Base-by-base conservation (phyloP, 2,113 vertebrate species). In the Cyphomyrus discorhynchus region DNA sequence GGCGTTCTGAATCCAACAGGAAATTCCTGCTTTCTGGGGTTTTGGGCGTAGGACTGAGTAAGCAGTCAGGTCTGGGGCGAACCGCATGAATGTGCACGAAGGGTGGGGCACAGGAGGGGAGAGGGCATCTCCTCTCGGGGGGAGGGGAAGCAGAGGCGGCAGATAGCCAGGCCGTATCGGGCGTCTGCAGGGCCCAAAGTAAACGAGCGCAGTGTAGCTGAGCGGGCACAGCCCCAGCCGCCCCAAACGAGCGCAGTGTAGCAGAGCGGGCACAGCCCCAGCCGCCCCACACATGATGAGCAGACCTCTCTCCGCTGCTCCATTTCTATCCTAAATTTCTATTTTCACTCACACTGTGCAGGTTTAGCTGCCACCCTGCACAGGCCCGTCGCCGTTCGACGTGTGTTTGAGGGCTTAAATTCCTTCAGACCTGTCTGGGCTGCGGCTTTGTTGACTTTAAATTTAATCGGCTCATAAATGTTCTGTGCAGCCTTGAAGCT, bases 1-100 rank as follows among this genome's bases (percentile, higher is more conserved):
- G n/a, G 24, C n/a, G 24, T 31, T 56, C 85, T 27, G 7, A 42
- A 87, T 53, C n/a, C 31, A 17, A 19, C 50, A 52, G 85, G 85
- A 87, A 52, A 87, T 35, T 87, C 85, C 85, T 35, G 49, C 47
- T 87, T 86, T 52, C 49, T 86, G 84, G n/a, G 84, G 46, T 87
- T 87, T 87, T 56, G 85, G 85, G 50, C 49, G 11, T 15, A 52
- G 49, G 85, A 52, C 11, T n/a, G 27, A 56, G 47, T 39, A 53
- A 13, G n/a, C 27, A 31, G n/a, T 2, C 31, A 7, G 19, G 15
- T 7, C 85, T 49, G 27, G n/a, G n/a, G 24, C 39, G 3, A 52
- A 56, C 49, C 10, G 50, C 13, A 7, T 15, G n/a, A 35, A 86
- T 50, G 49, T 31, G 49, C 47, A 31, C 13, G 84, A 17, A 8